Evolutionary conservation across 2,797 vertebrate species (phyloP).

Genomic region (Mormyrus proboscirostris): DNA sequence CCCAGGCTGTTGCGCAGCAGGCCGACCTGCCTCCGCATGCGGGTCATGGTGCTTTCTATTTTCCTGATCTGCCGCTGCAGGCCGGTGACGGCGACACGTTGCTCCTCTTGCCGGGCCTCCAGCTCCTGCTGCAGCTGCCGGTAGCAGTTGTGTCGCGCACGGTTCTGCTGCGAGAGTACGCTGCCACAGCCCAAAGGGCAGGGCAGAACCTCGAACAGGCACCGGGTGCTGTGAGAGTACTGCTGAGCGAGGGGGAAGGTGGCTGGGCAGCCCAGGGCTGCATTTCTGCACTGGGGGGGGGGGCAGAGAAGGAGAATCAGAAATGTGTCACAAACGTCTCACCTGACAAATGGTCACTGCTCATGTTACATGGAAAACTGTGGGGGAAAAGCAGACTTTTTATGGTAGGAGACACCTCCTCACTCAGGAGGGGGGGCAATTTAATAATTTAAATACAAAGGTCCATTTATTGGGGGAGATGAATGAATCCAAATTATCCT

Average conservation of each 20-base stretch:
- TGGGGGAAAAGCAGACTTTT: not conserved
- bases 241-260: slow-evolving; percentile 65
- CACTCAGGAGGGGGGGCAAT: not conserved
- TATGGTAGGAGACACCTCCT: not conserved
- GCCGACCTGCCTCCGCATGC: slow-evolving; percentile 65
- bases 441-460: not conserved
- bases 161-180: slow-evolving; percentile 54
- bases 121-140: slow-evolving; percentile 62
- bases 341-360: not conserved
- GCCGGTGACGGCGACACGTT: slow-evolving; percentile 51
- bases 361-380: not conserved
- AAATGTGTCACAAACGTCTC: not conserved
- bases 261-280: slow-evolving; percentile 64
- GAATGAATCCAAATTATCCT: not conserved
- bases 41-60: slow-evolving; percentile 62
- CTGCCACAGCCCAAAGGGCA: slow-evolving; percentile 70
- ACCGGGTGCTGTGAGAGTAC: slow-evolving; percentile 63
- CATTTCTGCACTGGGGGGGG: slow-evolving; percentile 66
- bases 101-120: slow-evolving; percentile 52
- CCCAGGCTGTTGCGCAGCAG: slow-evolving; percentile 67
- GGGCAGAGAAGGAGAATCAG: not conserved
- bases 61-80: slow-evolving; percentile 62
- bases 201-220: slow-evolving; percentile 58
- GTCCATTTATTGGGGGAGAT: not conserved
- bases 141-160: slow-evolving; percentile 68